Base-by-base conservation (phyloP, 2,888 invertebrate species). In the Lithophane ornitopus region DNA sequence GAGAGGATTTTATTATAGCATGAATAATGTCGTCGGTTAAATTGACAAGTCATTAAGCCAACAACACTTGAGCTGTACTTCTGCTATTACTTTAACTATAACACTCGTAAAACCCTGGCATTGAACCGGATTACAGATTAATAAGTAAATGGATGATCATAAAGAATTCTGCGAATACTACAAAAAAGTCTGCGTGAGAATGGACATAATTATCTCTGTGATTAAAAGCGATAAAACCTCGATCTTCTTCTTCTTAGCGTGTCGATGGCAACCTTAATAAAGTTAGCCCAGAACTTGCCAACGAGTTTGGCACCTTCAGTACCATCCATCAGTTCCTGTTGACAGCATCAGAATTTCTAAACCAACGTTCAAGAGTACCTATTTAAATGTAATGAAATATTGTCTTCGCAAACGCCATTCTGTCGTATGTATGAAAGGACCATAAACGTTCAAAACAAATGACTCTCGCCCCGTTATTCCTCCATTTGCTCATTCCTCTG, bases 31-130 rank as follows among this genome's bases (percentile, higher is more conserved):
- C 46, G 72, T 62, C 39, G 34, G 66, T 61, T 78, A 74, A 81
- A 81, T 85, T 84, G 76, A 78, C 81, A 70, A 76, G 78, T 77
- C 76, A 39, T 87, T 75, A 87, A 74, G 65, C 19, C 22, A 70
- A 78, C 49, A 77, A 69, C 70, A 69, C 59, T 71, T 76, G 39
- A 58, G 41, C 44, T 69, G 52, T 80, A 67, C 63, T 46, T 61
- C 39, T 67, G 70, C 52, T 62, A 70, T 82, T n/a, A 67, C 63
- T 76, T 59, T 44, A 67, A 59, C 76, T 84, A 84, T 77, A 58
- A 68, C 28, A 26, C 16, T 83, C 68, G 63, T 78, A 74, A 81
- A 83, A 71, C 39, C 56, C 14, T 77, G 59, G 39, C 52, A 61
- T 63, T 70, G 63, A 59, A 70, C 44, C 34, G 22, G 26, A 39